Percentiles rank a stretch among this genome's conserved stretches.
phyloP scores from a whole-genome alignment of 1,140 invertebrate species.

The Listronotus bonariensis region DNA sequence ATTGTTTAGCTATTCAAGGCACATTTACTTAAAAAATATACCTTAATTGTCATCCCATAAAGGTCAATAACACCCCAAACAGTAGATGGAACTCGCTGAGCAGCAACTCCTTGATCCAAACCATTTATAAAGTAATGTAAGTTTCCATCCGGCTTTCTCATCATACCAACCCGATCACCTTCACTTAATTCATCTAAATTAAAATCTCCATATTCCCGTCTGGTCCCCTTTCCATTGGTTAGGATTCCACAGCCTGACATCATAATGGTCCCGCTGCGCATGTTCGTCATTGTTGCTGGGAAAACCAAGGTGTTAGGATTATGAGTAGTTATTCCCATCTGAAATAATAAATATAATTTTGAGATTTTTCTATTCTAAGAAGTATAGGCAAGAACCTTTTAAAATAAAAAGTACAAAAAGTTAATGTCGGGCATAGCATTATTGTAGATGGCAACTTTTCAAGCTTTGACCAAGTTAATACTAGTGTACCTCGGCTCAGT shows the following conservation, averaged over 20 bases:
- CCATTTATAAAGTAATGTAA: conserved; percentile 95
- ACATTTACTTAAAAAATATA: too few relatives aligned
- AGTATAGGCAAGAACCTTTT: too few relatives aligned
- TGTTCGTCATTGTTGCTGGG: conserved; percentile 96
- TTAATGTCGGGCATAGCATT: too few relatives aligned
- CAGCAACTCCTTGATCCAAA: conserved; percentile 88
- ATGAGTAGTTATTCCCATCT: conserved; percentile 92
- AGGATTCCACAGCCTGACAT: conserved; percentile 96
- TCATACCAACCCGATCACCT: conserved; percentile 87
- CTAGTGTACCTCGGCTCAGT: too few relatives aligned
- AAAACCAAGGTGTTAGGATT: conserved; percentile 88
- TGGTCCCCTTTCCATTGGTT: conserved; percentile 90
- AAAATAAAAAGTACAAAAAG: too few relatives aligned
- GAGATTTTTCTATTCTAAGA: conserved; percentile 8
- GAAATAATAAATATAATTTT: conserved; percentile 23
- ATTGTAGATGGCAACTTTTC: too few relatives aligned
- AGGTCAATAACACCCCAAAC: conserved; percentile 94
- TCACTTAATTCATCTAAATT: conserved; percentile 92
- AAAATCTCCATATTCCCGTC: conserved; percentile 90
- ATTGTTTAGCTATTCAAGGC: too few relatives aligned
- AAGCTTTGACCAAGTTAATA: too few relatives aligned
- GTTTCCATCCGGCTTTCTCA: conserved; percentile 79
- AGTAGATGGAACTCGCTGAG: conserved; percentile 72
- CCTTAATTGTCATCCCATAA: conserved; percentile 96
- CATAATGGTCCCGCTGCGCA: conserved; percentile 94